phyloP scores from a whole-genome alignment of 2,113 vertebrate species.

The Fulmarus glacialis region DNA sequence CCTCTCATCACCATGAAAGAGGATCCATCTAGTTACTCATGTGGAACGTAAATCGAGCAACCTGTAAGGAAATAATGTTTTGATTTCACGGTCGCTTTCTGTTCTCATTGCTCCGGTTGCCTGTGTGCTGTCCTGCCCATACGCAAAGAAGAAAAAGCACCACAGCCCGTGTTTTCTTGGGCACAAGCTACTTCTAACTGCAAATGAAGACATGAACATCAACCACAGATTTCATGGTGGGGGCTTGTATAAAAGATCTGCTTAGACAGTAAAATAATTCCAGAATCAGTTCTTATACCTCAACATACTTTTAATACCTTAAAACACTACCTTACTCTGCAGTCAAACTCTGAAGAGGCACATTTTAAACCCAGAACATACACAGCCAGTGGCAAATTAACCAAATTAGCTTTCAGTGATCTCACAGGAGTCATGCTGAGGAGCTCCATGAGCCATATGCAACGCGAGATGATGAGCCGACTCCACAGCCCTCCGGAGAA shows the following conservation, averaged over 20 bases:
- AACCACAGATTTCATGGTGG: not conserved
- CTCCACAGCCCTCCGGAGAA: not conserved
- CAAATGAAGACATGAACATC: not conserved
- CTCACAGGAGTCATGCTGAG: not conserved
- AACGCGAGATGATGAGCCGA: accelerated
- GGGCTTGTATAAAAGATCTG: not conserved
- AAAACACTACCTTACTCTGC: not conserved
- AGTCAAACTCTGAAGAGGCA: not conserved
- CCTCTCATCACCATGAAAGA: not conserved
- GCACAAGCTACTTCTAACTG: not conserved
- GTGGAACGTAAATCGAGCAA: not conserved
- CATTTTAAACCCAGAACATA: not conserved
- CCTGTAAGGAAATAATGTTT: not conserved
- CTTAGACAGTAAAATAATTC: not conserved
- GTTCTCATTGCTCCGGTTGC: accelerated
- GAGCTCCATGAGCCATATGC: not conserved
- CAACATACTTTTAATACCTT: not conserved
- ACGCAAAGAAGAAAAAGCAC: not conserved
- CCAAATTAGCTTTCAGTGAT: not conserved
- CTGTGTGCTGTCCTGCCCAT: not conserved
- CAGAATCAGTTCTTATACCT: not conserved
- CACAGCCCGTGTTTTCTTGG: accelerated
- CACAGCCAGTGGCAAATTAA: not conserved
- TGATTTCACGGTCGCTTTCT: accelerated
- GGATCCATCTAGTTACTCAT: not conserved